These are phyloP conservation scores for Metalampra italica DNA, from an alignment of 2,888 invertebrate genomes.

Conservation along the genomic window DNA sequence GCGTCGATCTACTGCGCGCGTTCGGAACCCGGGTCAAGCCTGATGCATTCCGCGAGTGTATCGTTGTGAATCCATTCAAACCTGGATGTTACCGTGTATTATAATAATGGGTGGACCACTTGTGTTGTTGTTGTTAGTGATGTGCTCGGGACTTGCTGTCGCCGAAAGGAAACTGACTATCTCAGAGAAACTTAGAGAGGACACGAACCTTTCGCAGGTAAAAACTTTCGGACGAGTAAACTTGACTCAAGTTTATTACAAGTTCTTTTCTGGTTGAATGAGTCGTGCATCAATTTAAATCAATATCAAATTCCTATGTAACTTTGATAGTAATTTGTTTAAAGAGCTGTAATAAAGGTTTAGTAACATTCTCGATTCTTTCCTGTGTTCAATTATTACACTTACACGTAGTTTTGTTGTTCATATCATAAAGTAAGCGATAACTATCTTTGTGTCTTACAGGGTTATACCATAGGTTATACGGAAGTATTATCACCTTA, in stretches of 20 bases:
- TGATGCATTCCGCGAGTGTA: slow-evolving; percentile 60
- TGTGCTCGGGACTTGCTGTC: slow-evolving; percentile 43
- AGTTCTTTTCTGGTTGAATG: neutral
- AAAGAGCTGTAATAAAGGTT: too few relatives aligned
- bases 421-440: too few relatives aligned
- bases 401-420: neutral
- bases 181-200: slow-evolving; percentile 81
- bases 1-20: slow-evolving; percentile 47
- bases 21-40: slow-evolving; percentile 23
- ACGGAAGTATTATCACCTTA: slow-evolving; percentile 1
- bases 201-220: slow-evolving; percentile 84
- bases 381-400: too few relatives aligned
- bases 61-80: slow-evolving; percentile 33
- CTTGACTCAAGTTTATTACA: slow-evolving; percentile 9
- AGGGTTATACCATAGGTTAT: too few relatives aligned
- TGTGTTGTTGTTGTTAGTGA: slow-evolving; percentile 65
- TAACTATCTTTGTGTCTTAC: too few relatives aligned
- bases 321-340: too few relatives aligned
- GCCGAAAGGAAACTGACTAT: slow-evolving; percentile 73
- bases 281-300: neutral
- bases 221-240: slow-evolving; percentile 37
- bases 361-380: neutral
- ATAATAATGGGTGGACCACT: slow-evolving; percentile 52
- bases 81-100: slow-evolving; percentile 43
- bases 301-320: too few relatives aligned